These are phyloP conservation scores for Kradibia gibbosae DNA, from an alignment of 1,140 invertebrate genomes.

Conservation along the genomic window DNA sequence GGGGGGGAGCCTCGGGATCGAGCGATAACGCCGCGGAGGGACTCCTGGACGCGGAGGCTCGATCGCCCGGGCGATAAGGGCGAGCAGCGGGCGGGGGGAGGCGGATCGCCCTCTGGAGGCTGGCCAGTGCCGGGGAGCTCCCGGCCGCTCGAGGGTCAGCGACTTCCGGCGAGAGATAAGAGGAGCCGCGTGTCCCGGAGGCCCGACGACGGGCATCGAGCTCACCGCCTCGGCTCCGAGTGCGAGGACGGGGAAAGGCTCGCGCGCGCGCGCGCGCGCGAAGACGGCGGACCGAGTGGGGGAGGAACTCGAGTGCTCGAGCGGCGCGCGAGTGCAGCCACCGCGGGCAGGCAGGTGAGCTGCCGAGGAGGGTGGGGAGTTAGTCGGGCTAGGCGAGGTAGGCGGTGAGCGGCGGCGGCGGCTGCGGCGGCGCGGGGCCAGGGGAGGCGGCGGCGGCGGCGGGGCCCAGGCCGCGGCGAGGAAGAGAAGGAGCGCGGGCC, in stretches of 20 bases:
- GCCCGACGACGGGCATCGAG: slow-evolving; percentile 43
- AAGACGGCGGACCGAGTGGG: not conserved
- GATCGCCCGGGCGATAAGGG: too few relatives aligned
- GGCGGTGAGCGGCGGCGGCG: not conserved
- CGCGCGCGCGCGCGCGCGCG: not conserved
- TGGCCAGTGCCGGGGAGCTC: not conserved
- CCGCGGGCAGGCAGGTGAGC: slow-evolving; percentile 10
- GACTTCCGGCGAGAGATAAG: slow-evolving; percentile 17
- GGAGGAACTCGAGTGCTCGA: not conserved
- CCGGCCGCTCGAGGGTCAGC: not conserved
- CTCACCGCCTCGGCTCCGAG: slow-evolving; percentile 4
- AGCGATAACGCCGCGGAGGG: too few relatives aligned
- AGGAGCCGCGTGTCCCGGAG: not conserved
- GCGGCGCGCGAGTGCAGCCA: not conserved
- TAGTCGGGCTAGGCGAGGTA: too few relatives aligned
- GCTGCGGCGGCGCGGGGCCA: not conserved
- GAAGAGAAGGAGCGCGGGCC: not conserved
- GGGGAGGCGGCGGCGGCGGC: not conserved
- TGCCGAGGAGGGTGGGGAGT: not conserved
- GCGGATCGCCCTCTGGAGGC: not conserved
- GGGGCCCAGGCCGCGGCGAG: slow-evolving; percentile 12
- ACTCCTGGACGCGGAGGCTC: too few relatives aligned
- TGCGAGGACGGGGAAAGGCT: slow-evolving; percentile 33
- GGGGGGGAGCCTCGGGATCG: too few relatives aligned
- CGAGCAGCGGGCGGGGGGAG: too few relatives aligned